Conservation (phyloP, 2,113 vertebrate species). For the Megaptera novaeangliae region DNA sequence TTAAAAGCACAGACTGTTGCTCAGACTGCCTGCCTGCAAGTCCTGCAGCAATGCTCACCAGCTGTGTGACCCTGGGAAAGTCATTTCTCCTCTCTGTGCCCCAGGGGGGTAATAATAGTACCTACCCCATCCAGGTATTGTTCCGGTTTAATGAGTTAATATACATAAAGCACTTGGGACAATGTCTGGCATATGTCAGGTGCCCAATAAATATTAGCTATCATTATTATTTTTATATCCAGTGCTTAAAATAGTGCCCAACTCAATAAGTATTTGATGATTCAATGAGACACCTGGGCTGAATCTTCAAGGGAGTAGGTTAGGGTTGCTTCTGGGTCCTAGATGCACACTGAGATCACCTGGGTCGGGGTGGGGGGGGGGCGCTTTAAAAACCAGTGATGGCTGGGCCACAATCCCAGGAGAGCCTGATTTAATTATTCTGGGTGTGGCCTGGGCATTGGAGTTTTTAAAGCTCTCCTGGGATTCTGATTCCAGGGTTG, state of each 20-base stretch:
- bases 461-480: neutral
- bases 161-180: neutral
- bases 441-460: neutral
- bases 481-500: neutral
- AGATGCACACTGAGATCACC: neutral
- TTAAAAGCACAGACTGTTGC: neutral
- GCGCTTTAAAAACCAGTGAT: neutral
- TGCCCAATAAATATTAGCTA: constrained; percentile 56
- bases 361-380: no score
- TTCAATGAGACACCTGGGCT: constrained; percentile 41
- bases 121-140: neutral
- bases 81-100: neutral
- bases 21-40: fast-evolving
- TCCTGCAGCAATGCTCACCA: neutral
- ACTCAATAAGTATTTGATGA: constrained; percentile 53
- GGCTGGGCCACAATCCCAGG: neutral
- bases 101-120: neutral
- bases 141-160: constrained; percentile 6
- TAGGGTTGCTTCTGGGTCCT: neutral
- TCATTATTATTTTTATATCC: constrained; percentile 63
- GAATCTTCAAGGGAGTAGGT: neutral
- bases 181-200: constrained; percentile 19
- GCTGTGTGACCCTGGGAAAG: neutral
- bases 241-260: constrained; percentile 56
- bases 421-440: neutral